A percentile compares a stretch with the other conserved stretches of the same genome.
Conservation (phyloP, 92 coral and sea anemone genomes). For the Ricordea florida region DNA sequence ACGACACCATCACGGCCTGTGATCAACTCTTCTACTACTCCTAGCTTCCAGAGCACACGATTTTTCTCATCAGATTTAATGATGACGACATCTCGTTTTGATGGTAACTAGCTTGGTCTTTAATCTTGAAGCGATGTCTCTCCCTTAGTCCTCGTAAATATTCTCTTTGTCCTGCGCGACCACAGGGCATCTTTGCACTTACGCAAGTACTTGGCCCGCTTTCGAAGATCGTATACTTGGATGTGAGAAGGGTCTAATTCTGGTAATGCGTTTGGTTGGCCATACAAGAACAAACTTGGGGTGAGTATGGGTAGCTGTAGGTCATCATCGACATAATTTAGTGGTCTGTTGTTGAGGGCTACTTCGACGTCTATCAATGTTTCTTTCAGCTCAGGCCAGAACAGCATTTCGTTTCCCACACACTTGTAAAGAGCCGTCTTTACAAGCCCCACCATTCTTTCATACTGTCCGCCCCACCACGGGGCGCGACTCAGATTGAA, state of each 20-base stretch:
- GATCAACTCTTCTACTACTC: constrained; percentile 11
- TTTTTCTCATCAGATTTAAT: constrained; percentile 27
- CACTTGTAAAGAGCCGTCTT: constrained; percentile 4
- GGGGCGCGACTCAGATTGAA: background rate
- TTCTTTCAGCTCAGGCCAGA: constrained; percentile 9
- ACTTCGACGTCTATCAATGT: constrained; percentile 5
- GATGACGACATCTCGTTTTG: constrained; percentile 25
- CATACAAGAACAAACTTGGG: constrained; percentile 11
- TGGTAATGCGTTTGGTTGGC: constrained; percentile 16
- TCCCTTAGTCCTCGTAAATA: constrained; percentile 17
- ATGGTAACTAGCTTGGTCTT: background rate
- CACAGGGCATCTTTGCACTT: constrained; percentile 27
- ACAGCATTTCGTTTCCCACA: constrained; percentile 8
- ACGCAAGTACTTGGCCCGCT: constrained; percentile 3
- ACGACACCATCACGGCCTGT: constrained; percentile 22
- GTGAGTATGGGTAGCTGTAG: constrained; percentile 21
- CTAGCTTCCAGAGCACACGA: constrained; percentile 19
- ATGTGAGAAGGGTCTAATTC: constrained; percentile 16
- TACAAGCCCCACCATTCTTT: constrained; percentile 6
- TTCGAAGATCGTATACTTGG: constrained; percentile 11
- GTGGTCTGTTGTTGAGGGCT: constrained; percentile 12
- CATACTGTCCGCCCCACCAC: constrained; percentile 20
- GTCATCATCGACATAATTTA: constrained; percentile 22
- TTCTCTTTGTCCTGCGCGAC: constrained; percentile 20
- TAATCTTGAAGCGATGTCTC: constrained; percentile 12